Evolutionary conservation across 1,140 invertebrate genomes (phyloP).

Genomic region (Calliphora vicina): DNA sequence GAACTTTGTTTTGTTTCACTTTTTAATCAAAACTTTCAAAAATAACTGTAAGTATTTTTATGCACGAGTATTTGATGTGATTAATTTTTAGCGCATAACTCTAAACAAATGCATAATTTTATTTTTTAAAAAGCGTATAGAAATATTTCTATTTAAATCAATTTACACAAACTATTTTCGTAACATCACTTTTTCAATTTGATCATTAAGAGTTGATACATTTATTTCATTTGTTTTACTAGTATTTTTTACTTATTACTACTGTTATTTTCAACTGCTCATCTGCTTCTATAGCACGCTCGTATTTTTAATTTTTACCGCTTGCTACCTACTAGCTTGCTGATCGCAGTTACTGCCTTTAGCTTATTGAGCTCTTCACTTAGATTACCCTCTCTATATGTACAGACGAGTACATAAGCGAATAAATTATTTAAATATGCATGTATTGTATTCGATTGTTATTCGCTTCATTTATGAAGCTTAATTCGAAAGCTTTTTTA

Average conservation of each 20-base stretch:
- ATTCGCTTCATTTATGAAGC: neutral
- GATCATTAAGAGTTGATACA: neutral
- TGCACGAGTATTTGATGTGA: neutral
- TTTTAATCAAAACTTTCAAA: neutral
- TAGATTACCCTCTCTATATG: constrained; percentile 19
- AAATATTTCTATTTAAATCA: neutral
- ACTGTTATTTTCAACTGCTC: neutral
- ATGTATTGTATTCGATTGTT: neutral
- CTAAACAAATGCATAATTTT: constrained; percentile 24
- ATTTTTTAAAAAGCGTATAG: too few relatives aligned
- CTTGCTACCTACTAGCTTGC: neutral
- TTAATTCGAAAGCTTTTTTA: constrained; percentile 12
- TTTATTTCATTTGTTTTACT: neutral
- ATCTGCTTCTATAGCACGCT: neutral
- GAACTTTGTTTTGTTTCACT: neutral
- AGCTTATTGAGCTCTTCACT: constrained; percentile 2
- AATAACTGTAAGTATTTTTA: neutral
- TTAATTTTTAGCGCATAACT: neutral
- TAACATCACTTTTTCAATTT: constrained; percentile 21
- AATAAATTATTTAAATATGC: neutral
- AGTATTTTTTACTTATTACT: neutral
- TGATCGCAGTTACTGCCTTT: constrained; percentile 12
- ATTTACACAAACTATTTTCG: neutral
- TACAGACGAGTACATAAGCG: constrained; percentile 5
- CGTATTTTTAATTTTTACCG: neutral